These are phyloP conservation scores for Hycleus cichorii DNA, from an alignment of 1,140 invertebrate genomes.

Conservation along the genomic window DNA sequence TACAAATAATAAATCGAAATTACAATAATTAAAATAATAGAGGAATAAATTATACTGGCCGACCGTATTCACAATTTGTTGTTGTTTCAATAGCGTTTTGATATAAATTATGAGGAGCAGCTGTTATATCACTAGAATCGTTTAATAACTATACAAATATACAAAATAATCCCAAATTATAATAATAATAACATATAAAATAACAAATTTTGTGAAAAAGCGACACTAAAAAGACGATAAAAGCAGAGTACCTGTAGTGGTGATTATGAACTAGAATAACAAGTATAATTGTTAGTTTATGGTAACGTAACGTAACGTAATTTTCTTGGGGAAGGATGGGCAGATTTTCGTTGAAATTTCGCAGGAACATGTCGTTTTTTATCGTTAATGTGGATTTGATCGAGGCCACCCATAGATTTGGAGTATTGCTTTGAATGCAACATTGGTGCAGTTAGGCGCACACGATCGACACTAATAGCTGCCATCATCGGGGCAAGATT, in stretches of 20 bases:
- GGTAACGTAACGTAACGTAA: slow-evolving; percentile 26
- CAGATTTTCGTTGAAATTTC: neutral
- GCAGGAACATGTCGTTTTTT: neutral
- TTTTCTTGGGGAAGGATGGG: neutral
- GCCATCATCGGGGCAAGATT: slow-evolving; percentile 10
- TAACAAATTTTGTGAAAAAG: neutral
- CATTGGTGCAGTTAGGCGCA: slow-evolving; percentile 4
- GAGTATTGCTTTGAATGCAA: neutral
- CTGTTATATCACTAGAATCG: slow-evolving; percentile 18
- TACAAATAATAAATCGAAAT: neutral
- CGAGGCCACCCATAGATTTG: slow-evolving; percentile 16
- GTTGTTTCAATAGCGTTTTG: neutral
- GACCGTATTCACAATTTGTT: slow-evolving; percentile 17
- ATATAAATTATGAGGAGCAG: slow-evolving; percentile 11
- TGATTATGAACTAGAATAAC: slow-evolving; percentile 23
- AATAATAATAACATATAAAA: neutral
- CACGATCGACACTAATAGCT: slow-evolving; percentile 13
- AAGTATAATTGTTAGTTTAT: slow-evolving; percentile 18
- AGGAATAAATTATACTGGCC: slow-evolving; percentile 24
- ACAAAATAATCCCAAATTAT: neutral
- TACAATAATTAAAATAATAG: neutral
- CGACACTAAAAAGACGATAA: neutral
- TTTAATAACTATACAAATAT: slow-evolving; percentile 19
- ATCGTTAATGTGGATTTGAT: slow-evolving; percentile 1
- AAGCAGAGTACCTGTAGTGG: slow-evolving; percentile 22